phyloP scores from a whole-genome alignment of 2,113 vertebrate species.

The Tor tambroides region DNA sequence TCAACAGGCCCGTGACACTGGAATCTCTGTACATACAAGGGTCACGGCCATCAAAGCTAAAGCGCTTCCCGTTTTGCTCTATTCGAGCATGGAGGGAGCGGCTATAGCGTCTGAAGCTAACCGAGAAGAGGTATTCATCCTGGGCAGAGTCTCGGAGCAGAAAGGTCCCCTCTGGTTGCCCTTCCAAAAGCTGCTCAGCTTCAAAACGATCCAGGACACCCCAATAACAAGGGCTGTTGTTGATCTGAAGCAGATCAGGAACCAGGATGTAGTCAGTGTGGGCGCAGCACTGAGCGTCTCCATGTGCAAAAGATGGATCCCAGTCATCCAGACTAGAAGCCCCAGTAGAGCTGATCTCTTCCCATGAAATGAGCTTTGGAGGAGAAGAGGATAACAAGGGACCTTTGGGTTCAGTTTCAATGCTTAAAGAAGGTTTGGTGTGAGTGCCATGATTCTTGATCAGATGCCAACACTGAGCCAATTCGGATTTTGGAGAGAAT shows the following conservation, averaged over 20 bases:
- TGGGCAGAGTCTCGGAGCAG: slow-evolving; percentile 94
- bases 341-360: slow-evolving; percentile 69
- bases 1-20: slow-evolving; percentile 90
- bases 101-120: slow-evolving; percentile 96
- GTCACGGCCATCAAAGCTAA: slow-evolving; percentile 95
- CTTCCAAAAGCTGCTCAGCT: slow-evolving; percentile 92
- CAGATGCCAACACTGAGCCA: slow-evolving; percentile 93
- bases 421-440: slow-evolving; percentile 71
- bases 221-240: slow-evolving; percentile 96
- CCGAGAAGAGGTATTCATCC: slow-evolving; percentile 94
- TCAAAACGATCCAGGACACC: slow-evolving; percentile 95
- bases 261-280: slow-evolving; percentile 87
- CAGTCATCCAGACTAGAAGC: slow-evolving; percentile 81
- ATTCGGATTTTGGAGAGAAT: slow-evolving; percentile 89
- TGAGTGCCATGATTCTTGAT: slow-evolving; percentile 85
- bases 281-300: slow-evolving; percentile 70
- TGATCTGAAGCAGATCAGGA: slow-evolving; percentile 95
- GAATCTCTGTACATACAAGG: slow-evolving; percentile 94
- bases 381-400: slow-evolving; percentile 68
- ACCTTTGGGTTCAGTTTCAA: slow-evolving; percentile 73
- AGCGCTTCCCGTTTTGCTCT: slow-evolving; percentile 94
- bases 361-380: slow-evolving; percentile 73
- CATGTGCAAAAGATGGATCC: slow-evolving; percentile 83
- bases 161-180: slow-evolving; percentile 95
- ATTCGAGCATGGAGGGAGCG: slow-evolving; percentile 96